A percentile compares a stretch with the other conserved stretches of the same genome.
These are phyloP conservation scores for Halisarca cf. caerulea DNA, from an alignment of 37 sponge, comb jelly and placozoan genomes.

Conservation along the genomic window DNA sequence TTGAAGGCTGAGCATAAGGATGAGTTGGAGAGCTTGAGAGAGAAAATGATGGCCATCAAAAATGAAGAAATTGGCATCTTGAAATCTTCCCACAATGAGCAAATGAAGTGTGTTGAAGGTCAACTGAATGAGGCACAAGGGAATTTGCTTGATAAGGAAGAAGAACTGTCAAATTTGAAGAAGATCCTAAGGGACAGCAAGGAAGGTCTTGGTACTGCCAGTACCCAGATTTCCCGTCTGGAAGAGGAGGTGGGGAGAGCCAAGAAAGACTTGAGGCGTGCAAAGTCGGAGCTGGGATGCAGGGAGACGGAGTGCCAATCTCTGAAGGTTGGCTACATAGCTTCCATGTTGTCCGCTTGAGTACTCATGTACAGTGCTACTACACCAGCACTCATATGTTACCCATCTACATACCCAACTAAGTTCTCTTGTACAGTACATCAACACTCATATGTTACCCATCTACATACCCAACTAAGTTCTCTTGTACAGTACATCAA, in stretches of 20 bases:
- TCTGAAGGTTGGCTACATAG: slow-evolving; percentile 36
- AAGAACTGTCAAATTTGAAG: slow-evolving; percentile 41
- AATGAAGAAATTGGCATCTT: slow-evolving; percentile 15
- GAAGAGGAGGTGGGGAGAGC: slow-evolving; percentile 9
- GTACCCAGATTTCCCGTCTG: slow-evolving; percentile 22
- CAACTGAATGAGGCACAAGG: background rate
- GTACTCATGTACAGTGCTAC: background rate
- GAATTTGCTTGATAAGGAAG: slow-evolving; percentile 7
- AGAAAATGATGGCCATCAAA: background rate
- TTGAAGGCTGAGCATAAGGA: background rate
- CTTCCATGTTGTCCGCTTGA: background rate
- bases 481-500: too few species aligned
- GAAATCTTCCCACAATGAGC: background rate
- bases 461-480: too few species aligned
- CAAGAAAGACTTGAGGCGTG: background rate
- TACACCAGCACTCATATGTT: too few species aligned
- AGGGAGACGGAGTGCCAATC: slow-evolving; percentile 26
- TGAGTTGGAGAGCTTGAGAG: background rate
- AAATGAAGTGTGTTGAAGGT: slow-evolving; percentile 9
- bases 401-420: too few species aligned
- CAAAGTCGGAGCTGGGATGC: slow-evolving; percentile 10
- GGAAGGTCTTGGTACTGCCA: slow-evolving; percentile 44
- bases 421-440: too few species aligned
- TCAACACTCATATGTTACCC: too few species aligned
- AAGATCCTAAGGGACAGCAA: slow-evolving; percentile 20